A percentile compares a stretch with the other conserved stretches of the same genome.
Evolutionary conservation across 2,797 vertebrate species (phyloP).

Genomic region (Coregonus suidteri): DNA sequence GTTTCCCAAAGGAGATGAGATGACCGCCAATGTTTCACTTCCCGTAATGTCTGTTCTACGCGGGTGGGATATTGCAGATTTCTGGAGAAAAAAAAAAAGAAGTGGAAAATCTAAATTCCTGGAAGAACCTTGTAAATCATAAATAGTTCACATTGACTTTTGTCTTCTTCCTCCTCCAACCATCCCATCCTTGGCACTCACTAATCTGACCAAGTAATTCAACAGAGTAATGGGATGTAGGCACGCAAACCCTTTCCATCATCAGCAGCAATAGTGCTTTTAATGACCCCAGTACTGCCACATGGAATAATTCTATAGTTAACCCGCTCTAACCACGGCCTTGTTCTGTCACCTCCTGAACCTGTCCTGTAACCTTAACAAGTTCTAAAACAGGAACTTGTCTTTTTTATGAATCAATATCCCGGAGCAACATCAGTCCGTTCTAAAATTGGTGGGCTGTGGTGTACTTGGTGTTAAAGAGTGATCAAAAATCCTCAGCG

Average conservation of each 20-base stretch:
- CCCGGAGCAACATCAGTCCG: background rate
- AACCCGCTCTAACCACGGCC: background rate
- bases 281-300: background rate
- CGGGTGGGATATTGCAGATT: conserved; percentile 17
- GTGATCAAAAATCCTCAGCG: background rate
- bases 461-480: no score
- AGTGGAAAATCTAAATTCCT: conserved; percentile 26
- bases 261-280: background rate
- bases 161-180: background rate
- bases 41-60: conserved; percentile 39
- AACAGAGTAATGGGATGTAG: background rate
- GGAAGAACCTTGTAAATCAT: conserved; percentile 6
- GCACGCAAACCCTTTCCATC: background rate
- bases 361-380: background rate
- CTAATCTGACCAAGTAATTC: background rate
- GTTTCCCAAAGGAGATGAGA: conserved; percentile 40
- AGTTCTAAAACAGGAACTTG: background rate
- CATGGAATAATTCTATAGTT: background rate
- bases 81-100: background rate
- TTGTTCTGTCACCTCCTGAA: background rate
- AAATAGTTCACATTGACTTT: background rate
- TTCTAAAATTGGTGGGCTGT: background rate
- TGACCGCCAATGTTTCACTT: conserved; percentile 30
- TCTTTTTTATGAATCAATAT: background rate
- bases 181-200: background rate